phyloP scores from a whole-genome alignment of 2,888 invertebrate species.

The Osmoderma eremita region DNA sequence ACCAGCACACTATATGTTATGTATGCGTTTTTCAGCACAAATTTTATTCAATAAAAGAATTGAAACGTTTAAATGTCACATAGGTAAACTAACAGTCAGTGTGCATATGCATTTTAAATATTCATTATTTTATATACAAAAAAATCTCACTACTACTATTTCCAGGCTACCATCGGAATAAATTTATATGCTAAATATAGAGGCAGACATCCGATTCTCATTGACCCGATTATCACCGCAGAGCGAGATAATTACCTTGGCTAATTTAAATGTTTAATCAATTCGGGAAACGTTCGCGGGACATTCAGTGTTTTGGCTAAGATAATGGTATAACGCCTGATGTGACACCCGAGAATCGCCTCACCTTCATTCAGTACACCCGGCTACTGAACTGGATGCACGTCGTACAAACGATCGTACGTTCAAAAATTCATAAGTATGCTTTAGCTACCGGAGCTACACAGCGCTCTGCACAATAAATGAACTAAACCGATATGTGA shows the following conservation, averaged over 20 bases:
- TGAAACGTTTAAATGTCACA: no score
- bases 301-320: neutral
- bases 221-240: constrained; percentile 11
- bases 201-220: neutral
- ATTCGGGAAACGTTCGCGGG: constrained; percentile 9
- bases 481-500: constrained; percentile 22
- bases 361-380: constrained; percentile 10
- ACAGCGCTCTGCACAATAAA: constrained; percentile 18
- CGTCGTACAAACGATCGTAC: constrained; percentile 11
- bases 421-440: constrained; percentile 24
- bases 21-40: no score
- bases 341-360: constrained; percentile 1
- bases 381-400: neutral
- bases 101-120: no score
- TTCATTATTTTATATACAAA: no score
- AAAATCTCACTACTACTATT: no score
- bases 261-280: constrained; percentile 6
- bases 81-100: no score
- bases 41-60: no score
- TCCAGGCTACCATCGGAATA: neutral
- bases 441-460: constrained; percentile 4
- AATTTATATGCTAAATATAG: neutral
- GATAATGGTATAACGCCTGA: constrained; percentile 6
- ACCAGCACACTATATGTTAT: no score
- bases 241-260: constrained; percentile 8